Conservation (phyloP, 1,140 invertebrate species). For the Nephila pilipes region DNA sequence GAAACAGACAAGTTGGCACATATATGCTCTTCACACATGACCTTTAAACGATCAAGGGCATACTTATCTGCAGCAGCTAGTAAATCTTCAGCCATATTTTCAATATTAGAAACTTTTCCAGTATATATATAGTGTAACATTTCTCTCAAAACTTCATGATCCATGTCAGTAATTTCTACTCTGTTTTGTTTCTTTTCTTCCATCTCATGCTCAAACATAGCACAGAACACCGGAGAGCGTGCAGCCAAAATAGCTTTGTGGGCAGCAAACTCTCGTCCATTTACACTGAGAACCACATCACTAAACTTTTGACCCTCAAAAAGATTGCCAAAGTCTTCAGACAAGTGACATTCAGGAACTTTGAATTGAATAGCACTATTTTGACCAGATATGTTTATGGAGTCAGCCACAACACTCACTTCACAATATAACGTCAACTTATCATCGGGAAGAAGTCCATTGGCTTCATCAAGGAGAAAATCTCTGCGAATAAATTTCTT, state of each 20-base stretch:
- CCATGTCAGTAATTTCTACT: constrained; percentile 98
- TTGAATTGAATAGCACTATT: constrained; percentile 98
- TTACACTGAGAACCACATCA: constrained; percentile 96
- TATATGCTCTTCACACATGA: constrained; percentile 99
- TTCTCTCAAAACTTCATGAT: constrained; percentile 97
- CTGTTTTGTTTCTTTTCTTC: constrained; percentile 94
- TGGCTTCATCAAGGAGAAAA: constrained; percentile 98
- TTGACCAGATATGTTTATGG: constrained; percentile 97
- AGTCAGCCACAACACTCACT: constrained; percentile 96
- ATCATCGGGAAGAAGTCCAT: constrained; percentile 98
- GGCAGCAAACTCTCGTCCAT: constrained; percentile 95
- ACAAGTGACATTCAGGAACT: constrained; percentile 97
- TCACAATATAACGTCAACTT: constrained; percentile 99
- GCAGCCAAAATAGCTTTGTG: constrained; percentile 98
- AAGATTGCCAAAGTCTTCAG: constrained; percentile 94
- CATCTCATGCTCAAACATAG: constrained; percentile 99
- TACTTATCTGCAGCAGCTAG: constrained; percentile 99
- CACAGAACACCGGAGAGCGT: constrained; percentile 96
- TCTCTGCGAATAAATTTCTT: constrained; percentile 99
- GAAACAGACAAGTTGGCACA: constrained; percentile 97
- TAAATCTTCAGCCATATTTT: constrained; percentile 99
- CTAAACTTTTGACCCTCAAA: constrained; percentile 98
- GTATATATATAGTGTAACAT: constrained; percentile 99
- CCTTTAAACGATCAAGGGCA: constrained; percentile 97
- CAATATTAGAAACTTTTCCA: constrained; percentile 95